A percentile compares a stretch with the other conserved stretches of the same genome.
These are phyloP conservation scores for Trichonephila clavipes DNA, from an alignment of 1,140 invertebrate genomes.

Conservation along the genomic window DNA sequence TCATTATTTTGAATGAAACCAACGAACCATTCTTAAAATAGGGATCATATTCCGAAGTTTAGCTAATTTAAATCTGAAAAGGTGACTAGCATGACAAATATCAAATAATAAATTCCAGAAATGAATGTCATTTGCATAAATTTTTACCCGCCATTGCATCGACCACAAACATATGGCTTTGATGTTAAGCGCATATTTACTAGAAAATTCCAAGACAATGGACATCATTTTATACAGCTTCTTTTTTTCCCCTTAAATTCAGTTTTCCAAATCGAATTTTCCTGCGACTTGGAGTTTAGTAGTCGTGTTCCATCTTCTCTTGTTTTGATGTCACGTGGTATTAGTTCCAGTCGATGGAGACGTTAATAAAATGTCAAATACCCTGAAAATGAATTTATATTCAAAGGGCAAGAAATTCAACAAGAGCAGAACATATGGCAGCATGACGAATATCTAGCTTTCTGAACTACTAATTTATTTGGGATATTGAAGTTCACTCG, in stretches of 20 bases:
- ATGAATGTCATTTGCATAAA: constrained; percentile 32
- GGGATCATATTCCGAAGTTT: background rate
- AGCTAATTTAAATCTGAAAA: background rate
- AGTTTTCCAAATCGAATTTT: constrained; percentile 4
- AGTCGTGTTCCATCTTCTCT: background rate
- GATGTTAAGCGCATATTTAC: background rate
- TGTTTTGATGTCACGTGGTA: background rate
- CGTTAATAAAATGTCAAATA: constrained; percentile 34
- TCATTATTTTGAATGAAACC: background rate
- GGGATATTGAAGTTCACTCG: constrained; percentile 1
- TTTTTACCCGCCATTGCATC: background rate
- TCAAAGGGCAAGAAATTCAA: constrained; percentile 16
- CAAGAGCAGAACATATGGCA: background rate
- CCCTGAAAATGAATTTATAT: constrained; percentile 21
- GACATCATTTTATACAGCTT: background rate
- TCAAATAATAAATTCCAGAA: background rate
- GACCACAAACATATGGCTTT: constrained; percentile 5
- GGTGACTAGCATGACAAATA: background rate
- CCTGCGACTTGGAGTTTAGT: background rate
- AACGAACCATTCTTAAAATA: background rate
- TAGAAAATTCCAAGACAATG: background rate
- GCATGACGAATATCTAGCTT: background rate
- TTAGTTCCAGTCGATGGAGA: constrained; percentile 6
- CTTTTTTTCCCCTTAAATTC: background rate
- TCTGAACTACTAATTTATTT: background rate